These are phyloP conservation scores for human DNA, from an alignment of 2,113 vertebrate species.

Conservation along the genomic window GRCh38 chr4:87513501-87514000, in stretches of 20 bases:
- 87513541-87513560: background rate
- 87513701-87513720: background rate
- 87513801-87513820: constrained; percentile 6
- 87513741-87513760: background rate
- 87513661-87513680: background rate
- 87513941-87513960: no score
- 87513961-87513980: no score
- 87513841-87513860: background rate
- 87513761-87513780: background rate
- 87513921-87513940: no score
- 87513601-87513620: background rate
- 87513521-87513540: background rate
- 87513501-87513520: background rate
- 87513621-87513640: background rate
- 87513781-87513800: background rate
- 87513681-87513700: background rate
- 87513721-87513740: background rate
- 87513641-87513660: background rate
- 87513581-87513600: background rate
- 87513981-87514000: no score
- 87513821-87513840: background rate
- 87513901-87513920: background rate
- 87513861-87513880: background rate
- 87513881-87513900: background rate
- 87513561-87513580: background rate